phyloP scores from a whole-genome alignment of 2,797 vertebrate species.

The Eurystomus glaucurus region DNA sequence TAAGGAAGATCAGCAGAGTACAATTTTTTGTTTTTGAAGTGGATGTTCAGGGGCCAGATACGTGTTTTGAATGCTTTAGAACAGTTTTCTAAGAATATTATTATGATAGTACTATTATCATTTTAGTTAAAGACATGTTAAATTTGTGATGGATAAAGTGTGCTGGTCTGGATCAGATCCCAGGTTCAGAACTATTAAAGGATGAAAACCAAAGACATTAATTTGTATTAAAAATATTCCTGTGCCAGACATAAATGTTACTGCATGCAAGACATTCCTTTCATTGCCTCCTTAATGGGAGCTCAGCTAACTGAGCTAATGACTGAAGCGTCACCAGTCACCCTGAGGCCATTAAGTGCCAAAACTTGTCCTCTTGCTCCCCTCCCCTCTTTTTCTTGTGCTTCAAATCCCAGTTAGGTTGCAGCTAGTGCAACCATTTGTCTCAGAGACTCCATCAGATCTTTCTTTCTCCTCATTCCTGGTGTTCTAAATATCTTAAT shows the following conservation, averaged over 20 bases:
- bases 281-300: neutral
- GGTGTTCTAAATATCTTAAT: neutral
- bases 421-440: neutral
- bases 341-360: neutral
- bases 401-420: neutral
- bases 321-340: neutral
- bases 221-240: neutral
- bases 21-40: neutral
- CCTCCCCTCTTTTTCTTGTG: fast-evolving
- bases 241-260: fast-evolving
- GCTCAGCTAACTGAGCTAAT: neutral
- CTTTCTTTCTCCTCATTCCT: neutral
- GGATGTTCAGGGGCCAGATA: neutral
- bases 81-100: neutral
- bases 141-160: neutral
- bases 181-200: neutral
- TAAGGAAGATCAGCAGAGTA: neutral
- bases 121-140: neutral
- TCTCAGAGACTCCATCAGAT: neutral
- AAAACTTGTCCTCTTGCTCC: neutral
- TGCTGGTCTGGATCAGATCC: neutral
- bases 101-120: neutral
- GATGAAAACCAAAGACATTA: neutral
- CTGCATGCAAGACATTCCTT: neutral
- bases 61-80: neutral